Conservation (phyloP, 2,113 vertebrate species). For the Hassar affinis region DNA sequence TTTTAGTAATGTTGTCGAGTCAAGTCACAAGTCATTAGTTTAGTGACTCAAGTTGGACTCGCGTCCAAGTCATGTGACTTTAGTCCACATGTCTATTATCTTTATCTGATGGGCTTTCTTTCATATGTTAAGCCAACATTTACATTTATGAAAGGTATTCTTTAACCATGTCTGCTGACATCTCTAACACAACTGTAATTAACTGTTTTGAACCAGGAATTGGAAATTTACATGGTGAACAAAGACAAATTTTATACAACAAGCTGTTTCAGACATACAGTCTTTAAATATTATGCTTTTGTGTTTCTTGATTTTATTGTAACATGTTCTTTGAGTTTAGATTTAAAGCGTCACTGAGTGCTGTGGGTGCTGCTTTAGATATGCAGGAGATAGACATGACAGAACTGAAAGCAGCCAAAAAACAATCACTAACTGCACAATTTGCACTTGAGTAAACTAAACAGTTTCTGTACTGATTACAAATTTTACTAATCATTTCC, state of each 20-base stretch:
- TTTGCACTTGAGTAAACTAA: neutral
- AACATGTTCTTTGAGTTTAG: neutral
- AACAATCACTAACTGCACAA: neutral
- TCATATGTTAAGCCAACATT: no score
- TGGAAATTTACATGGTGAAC: neutral
- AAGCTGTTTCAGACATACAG: neutral
- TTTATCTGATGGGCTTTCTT: no score
- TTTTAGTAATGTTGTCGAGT: no score
- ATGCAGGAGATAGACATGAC: no score
- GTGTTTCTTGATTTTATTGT: neutral
- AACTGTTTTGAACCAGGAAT: neutral
- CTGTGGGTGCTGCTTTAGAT: neutral
- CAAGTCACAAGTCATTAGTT: no score
- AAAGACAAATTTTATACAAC: neutral
- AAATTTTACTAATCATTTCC: neutral
- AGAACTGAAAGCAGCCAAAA: neutral
- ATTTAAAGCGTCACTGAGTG: neutral
- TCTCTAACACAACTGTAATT: neutral
- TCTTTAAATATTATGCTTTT: neutral
- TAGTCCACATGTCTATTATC: no score
- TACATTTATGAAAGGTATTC: no score
- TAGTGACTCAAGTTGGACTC: no score
- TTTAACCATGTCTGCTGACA: neutral
- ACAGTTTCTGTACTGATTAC: neutral
- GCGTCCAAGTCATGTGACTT: no score